Conservation (phyloP, 2,797 vertebrate genomes). For the Diplodus sargus region DNA sequence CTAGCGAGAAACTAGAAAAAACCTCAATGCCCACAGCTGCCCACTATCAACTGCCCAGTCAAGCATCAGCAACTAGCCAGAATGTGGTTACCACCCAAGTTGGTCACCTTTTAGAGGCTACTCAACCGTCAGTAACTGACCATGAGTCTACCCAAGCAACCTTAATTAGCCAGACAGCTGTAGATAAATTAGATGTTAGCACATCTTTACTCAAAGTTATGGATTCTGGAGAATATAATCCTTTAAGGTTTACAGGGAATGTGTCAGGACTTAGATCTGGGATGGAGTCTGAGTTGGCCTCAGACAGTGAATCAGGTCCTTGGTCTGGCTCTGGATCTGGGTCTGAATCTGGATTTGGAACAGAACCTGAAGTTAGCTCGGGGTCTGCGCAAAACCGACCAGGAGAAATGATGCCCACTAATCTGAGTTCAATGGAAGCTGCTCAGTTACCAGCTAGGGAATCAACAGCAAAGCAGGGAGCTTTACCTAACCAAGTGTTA, state of each 20-base stretch:
- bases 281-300: slow-evolving; percentile 44
- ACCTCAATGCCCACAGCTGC: neutral
- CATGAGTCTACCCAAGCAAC: slow-evolving; percentile 38
- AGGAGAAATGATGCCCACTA: no score
- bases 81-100: slow-evolving; percentile 10
- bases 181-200: slow-evolving; percentile 20
- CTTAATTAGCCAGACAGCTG: slow-evolving; percentile 7
- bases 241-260: slow-evolving; percentile 57
- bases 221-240: slow-evolving; percentile 66
- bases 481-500: slow-evolving; percentile 6
- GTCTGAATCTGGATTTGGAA: slow-evolving; percentile 55
- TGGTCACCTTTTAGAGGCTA: slow-evolving; percentile 6
- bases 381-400: slow-evolving; percentile 50
- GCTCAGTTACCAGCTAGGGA: slow-evolving; percentile 20
- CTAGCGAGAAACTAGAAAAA: slow-evolving; percentile 9
- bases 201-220: no score
- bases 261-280: slow-evolving; percentile 42
- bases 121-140: slow-evolving; percentile 39
- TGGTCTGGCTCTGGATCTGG: slow-evolving; percentile 30
- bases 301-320: slow-evolving; percentile 41
- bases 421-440: no score
- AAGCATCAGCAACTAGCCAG: slow-evolving; percentile 19
- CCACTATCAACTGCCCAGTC: slow-evolving; percentile 10
- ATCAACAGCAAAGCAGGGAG: slow-evolving; percentile 25
- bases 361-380: slow-evolving; percentile 37